Conservation (phyloP, 2,797 vertebrate species). For the Gila robusta region DNA sequence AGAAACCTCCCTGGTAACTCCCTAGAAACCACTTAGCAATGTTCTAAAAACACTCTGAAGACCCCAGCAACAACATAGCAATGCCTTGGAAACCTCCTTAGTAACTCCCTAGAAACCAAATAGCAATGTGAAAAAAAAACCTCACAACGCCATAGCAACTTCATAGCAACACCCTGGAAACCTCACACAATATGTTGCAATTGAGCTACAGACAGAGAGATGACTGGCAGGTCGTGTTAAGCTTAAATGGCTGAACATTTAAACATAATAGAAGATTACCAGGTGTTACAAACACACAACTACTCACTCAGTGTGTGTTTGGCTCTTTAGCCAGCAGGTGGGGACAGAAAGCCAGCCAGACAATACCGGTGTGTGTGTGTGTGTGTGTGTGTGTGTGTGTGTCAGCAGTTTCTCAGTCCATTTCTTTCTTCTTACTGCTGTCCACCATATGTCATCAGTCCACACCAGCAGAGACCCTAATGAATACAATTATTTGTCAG, state of each 20-base stretch:
- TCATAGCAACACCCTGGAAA: background rate
- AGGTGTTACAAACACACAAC: constrained; percentile 67
- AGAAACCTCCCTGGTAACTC: no score
- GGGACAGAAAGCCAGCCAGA: constrained; percentile 78
- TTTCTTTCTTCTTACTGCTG: constrained; percentile 1
- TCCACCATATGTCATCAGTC: constrained; percentile 28
- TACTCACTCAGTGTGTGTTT: constrained; percentile 71
- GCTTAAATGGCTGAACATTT: constrained; percentile 59
- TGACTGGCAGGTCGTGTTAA: constrained; percentile 38
- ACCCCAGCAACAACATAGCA: background rate
- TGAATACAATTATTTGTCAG: background rate
- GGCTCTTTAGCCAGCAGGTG: constrained; percentile 80
- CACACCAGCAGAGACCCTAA: constrained; percentile 23
- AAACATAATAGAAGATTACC: constrained; percentile 45
- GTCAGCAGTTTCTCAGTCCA: constrained; percentile 1
- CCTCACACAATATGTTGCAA: background rate
- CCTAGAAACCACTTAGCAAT: background rate
- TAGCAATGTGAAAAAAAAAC: background rate
- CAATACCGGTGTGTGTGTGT: constrained; percentile 58
- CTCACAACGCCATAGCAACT: background rate
- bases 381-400: constrained; percentile 42
- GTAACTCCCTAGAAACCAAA: background rate
- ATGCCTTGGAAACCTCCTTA: background rate
- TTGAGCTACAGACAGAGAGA: constrained; percentile 47
- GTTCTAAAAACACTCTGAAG: background rate